These are phyloP conservation scores for Sus cebifrons DNA, from an alignment of 2,797 vertebrate species.

Conservation along the genomic window DNA sequence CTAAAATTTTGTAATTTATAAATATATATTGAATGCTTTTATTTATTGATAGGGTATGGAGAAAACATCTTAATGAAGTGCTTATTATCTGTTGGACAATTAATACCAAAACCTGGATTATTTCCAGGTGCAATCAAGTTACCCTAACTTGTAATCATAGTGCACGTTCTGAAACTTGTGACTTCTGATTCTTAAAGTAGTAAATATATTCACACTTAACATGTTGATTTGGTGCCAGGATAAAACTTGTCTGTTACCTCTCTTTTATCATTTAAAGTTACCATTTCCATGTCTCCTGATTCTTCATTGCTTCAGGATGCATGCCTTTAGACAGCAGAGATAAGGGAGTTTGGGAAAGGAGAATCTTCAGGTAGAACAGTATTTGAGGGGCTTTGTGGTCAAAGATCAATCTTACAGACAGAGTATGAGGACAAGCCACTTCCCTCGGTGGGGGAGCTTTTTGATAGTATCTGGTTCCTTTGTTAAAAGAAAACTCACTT, in stretches of 20 bases:
- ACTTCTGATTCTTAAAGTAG: not conserved
- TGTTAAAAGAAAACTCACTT: conserved; percentile 56
- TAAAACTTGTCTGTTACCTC: not conserved
- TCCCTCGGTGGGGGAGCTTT: not conserved
- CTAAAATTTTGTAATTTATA: not conserved
- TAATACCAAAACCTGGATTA: not conserved
- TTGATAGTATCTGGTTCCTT: conserved; percentile 17
- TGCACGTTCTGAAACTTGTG: not conserved
- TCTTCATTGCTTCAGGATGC: not conserved
- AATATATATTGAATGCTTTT: not conserved
- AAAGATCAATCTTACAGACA: not conserved
- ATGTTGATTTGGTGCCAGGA: not conserved
- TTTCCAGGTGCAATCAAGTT: not conserved
- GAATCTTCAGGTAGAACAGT: not conserved
- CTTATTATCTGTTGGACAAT: not conserved
- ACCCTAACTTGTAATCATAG: not conserved
- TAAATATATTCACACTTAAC: not conserved
- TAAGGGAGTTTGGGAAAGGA: not conserved
- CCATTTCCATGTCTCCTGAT: not conserved
- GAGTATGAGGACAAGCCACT: not conserved
- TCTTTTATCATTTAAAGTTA: not conserved
- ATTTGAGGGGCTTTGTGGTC: no score
- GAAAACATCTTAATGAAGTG: conserved; percentile 13
- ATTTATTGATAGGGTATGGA: not conserved
- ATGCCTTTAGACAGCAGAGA: not conserved